Evolutionary conservation across 2,113 vertebrate genomes (phyloP), one percentile per base, ranked within the genome.

Genomic region (Tympanuchus pallidicinctus): DNA sequence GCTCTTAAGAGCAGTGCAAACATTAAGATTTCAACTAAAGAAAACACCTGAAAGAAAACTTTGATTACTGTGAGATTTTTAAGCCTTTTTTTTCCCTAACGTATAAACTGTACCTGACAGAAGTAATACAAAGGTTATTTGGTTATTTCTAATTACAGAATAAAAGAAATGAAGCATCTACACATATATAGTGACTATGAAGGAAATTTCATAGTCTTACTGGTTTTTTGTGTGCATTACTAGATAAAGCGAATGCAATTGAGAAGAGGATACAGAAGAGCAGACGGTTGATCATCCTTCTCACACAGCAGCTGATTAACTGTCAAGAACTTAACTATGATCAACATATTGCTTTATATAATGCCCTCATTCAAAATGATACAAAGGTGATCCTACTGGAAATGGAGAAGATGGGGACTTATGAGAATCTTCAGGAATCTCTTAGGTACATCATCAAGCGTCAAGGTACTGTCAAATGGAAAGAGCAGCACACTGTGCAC

Each of bases 391-490:
- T 98, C 43, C 96, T 98, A 17, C 92, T 98, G 70, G 97, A 98
- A 86, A 96, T 98, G 95, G 94, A 97, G 79, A 47, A 16, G 13
- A 88, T 89, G 34, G 83, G 74, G 10, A 32, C 45, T 48, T 93
- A 91, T 0, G 78, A 45, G 2, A 92, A 79, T 1, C 90, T 98
- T 32, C 98, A 96, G 20, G 97, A 97, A 24, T 97, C 98, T 36
- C 97, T 98, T 28, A 80, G 89, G 77, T 97, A 98, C 67, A 57
- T 98, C 10, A 87, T 98, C 73, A 90, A 97, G 79, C 63, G 76
- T 17, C 97, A 98, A 92, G 98, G 97, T 22, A 98, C 96, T 36
- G 69, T 98, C 80, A 97, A 97, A 85, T 98, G 98, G 98, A 96
- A 83, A 83, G 88, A 97, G 48, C 48, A 90, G 34, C 75, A 96